Evolutionary conservation across 35 echinoderm and acorn worm species (phyloP), one percentile per base, ranked within the genome.

Genomic region (Ophioderma brevispina): DNA sequence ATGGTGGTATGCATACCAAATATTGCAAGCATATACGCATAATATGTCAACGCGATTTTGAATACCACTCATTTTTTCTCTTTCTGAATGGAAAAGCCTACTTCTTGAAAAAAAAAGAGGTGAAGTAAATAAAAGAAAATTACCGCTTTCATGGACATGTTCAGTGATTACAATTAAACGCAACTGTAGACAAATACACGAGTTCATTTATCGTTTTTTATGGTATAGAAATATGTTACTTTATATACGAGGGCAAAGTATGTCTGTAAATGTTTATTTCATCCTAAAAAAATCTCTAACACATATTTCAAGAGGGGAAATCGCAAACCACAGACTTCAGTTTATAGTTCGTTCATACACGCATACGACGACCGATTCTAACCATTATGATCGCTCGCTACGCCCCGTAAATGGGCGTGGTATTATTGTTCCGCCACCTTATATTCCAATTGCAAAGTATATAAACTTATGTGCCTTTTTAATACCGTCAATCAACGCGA

Each of bases 381-480:
- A 70, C 1, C 5, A 70, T 2, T 25, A 25, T 70, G 15, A 15
- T 70, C 17, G 5, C n/a, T 70, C 23, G 15, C 59, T 70, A 70
- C 59, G 59, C 59, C 23, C n/a, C 59, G 2, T 70, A 70, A 52
- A 52, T 52, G 59, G 59, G 59, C 59, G 59, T 70, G 59, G 59
- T 70, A 70, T 70, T 70, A 70, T 70, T 6, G 59, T 70, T 70
- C 59, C 59, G n/a, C 59, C 28, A 70, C 23, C 59, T 70, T 70
- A 8, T 52, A 52, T 52, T 70, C 59, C 23, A 70, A 6, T 70
- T 13, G 59, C 59, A 25, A 70, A 70, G 59, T 70, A 70, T 70
- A 70, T 70, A 70, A 70, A 70, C 59, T 70, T 70, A 70, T 70
- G 10, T 70, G 59, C 6, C 59, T 70, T 70, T 70, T 70, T 70